phyloP scores from a whole-genome alignment of 2,888 invertebrate species.

The Tetragonula carbonaria region DNA sequence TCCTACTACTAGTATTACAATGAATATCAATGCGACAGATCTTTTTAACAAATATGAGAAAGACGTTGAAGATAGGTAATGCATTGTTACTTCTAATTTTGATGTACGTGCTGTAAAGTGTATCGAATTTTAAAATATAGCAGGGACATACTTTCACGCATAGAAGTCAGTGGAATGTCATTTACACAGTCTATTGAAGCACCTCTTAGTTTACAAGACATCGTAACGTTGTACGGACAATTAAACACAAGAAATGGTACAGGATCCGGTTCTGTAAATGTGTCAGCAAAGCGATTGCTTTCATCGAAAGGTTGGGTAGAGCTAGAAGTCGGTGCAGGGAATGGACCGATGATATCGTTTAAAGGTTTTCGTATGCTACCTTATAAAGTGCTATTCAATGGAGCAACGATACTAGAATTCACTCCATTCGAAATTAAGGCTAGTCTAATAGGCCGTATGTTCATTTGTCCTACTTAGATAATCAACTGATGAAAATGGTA shows the following conservation, averaged over 20 bases:
- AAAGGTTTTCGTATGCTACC: conserved; percentile 92
- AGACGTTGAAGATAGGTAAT: conserved; percentile 87
- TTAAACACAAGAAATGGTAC: conserved; percentile 95
- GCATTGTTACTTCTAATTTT: conserved; percentile 38
- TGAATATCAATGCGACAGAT: conserved; percentile 96
- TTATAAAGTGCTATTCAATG: conserved; percentile 90
- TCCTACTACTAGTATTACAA: conserved; percentile 94
- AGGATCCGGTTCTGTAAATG: conserved; percentile 91
- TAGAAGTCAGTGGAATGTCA: conserved; percentile 97
- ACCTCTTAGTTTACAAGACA: conserved; percentile 94
- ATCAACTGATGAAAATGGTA: not conserved
- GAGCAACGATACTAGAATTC: conserved; percentile 91
- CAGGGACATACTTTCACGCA: conserved; percentile 87
- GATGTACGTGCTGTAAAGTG: conserved; percentile 37
- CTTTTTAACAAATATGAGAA: conserved; percentile 93
- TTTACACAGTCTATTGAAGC: conserved; percentile 97
- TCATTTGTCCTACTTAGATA: not conserved
- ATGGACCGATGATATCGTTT: conserved; percentile 91
- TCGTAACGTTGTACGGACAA: conserved; percentile 92
- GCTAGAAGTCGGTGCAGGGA: conserved; percentile 93
- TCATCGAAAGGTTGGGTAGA: conserved; percentile 95
- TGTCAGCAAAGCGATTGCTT: conserved; percentile 91
- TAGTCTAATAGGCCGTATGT: conserved; percentile 90
- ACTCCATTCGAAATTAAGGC: conserved; percentile 91
- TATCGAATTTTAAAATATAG: conserved; percentile 70